Evolutionary conservation across 1,140 invertebrate genomes (phyloP).

Genomic region (Trichonephila clavata): DNA sequence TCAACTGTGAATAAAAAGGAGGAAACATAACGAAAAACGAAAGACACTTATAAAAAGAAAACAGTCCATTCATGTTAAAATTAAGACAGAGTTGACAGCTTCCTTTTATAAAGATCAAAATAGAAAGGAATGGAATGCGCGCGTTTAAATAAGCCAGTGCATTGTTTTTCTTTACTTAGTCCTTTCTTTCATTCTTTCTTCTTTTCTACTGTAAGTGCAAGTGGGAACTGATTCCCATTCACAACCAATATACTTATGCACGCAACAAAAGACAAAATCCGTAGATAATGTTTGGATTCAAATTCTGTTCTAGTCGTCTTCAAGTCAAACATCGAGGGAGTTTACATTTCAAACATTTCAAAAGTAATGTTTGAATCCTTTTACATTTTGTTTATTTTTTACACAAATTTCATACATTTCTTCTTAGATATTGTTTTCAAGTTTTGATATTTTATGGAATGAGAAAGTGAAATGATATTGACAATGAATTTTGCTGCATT

Average conservation of each 20-base stretch:
- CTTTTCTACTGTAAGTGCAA: background rate
- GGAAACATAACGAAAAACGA: background rate
- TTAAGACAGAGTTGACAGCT: constrained; percentile 19
- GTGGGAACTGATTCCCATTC: constrained; percentile 1
- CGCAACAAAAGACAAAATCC: background rate
- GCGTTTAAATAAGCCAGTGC: constrained; percentile 2
- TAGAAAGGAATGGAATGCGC: background rate
- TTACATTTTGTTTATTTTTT: background rate
- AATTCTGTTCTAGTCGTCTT: background rate
- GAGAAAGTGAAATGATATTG: background rate
- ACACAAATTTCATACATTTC: background rate
- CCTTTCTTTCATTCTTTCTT: background rate
- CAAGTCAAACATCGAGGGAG: background rate
- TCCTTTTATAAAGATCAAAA: constrained; percentile 13
- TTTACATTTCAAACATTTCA: background rate
- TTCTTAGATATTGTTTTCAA: background rate
- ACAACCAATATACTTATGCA: background rate
- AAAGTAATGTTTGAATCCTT: background rate
- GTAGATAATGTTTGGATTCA: background rate
- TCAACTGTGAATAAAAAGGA: background rate
- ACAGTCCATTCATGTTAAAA: constrained; percentile 3
- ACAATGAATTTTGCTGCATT: background rate
- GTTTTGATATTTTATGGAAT: background rate
- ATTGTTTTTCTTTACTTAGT: background rate
- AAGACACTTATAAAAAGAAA: background rate